Percentiles rank a stretch among this genome's conserved stretches.
phyloP scores from a whole-genome alignment of 2,888 invertebrate genomes.

The Spisula solida region DNA sequence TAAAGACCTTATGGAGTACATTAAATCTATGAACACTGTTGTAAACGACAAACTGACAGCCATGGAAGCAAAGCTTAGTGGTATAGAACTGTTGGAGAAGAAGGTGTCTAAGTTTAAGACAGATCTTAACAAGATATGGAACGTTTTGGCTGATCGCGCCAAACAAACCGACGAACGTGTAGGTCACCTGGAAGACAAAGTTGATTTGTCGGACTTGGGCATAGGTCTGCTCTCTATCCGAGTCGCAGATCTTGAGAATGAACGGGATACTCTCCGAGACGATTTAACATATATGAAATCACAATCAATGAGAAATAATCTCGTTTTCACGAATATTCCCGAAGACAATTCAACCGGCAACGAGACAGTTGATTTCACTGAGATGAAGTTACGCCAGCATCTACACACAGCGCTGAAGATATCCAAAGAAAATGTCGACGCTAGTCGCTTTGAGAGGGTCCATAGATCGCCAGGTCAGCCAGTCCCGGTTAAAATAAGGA shows the following conservation, averaged over 20 bases:
- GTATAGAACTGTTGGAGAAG: not conserved
- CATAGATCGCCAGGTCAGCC: not conserved
- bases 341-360: slow-evolving; percentile 21
- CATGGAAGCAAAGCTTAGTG: not conserved
- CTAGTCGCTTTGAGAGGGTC: not conserved
- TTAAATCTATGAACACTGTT: not conserved
- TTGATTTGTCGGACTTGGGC: not conserved
- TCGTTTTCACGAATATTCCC: not conserved
- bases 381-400: too few relatives aligned
- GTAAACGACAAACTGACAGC: not conserved
- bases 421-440: not conserved
- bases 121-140: not conserved
- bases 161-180: not conserved
- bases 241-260: not conserved
- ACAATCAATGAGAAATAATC: slow-evolving; percentile 32
- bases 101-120: not conserved
- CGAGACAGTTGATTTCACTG: too few relatives aligned
- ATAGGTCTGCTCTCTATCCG: not conserved
- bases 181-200: not conserved
- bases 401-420: too few relatives aligned
- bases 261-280: not conserved
- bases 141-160: not conserved
- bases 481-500: slow-evolving; percentile 29
- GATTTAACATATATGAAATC: not conserved
- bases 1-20: not conserved